phyloP scores from a whole-genome alignment of 2,888 invertebrate species.

The Andrena minutula region DNA sequence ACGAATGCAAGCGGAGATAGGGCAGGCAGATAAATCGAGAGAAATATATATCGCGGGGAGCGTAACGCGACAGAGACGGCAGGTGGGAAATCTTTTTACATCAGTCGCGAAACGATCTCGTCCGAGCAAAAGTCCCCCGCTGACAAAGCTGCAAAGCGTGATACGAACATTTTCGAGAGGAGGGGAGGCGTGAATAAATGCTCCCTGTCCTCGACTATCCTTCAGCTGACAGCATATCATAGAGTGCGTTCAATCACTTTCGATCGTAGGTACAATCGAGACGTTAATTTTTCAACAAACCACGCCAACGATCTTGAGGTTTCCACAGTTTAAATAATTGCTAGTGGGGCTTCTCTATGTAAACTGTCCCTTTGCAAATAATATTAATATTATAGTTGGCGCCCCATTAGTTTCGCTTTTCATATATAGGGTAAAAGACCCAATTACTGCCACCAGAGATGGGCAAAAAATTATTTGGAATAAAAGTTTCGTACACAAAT shows the following conservation, averaged over 20 bases:
- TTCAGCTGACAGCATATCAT: constrained; percentile 1
- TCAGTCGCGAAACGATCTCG: constrained; percentile 68
- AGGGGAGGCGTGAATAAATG: constrained; percentile 23
- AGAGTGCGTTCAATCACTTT: not conserved
- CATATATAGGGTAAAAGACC: too few relatives aligned
- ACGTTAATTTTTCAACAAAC: too few relatives aligned
- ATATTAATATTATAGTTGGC: too few relatives aligned
- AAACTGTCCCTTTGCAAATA: too few relatives aligned
- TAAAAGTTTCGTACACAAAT: too few relatives aligned
- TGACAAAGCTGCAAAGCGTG: constrained; percentile 73
- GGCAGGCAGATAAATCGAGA: constrained; percentile 59
- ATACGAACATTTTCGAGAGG: constrained; percentile 56
- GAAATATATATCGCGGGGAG: constrained; percentile 56
- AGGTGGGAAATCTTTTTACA: constrained; percentile 61
- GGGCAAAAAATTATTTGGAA: too few relatives aligned
- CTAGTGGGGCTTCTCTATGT: too few relatives aligned
- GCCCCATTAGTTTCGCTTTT: too few relatives aligned
- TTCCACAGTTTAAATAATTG: too few relatives aligned
- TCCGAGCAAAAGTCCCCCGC: constrained; percentile 53
- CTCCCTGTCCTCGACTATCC: not conserved
- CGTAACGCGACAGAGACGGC: constrained; percentile 27
- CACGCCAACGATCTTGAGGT: too few relatives aligned
- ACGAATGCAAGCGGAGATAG: constrained; percentile 56
- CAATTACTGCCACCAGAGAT: too few relatives aligned
- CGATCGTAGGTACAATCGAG: not conserved